Evolutionary conservation across 2,113 vertebrate species (phyloP).

Genomic region (Lethenteron camtschaticum): DNA sequence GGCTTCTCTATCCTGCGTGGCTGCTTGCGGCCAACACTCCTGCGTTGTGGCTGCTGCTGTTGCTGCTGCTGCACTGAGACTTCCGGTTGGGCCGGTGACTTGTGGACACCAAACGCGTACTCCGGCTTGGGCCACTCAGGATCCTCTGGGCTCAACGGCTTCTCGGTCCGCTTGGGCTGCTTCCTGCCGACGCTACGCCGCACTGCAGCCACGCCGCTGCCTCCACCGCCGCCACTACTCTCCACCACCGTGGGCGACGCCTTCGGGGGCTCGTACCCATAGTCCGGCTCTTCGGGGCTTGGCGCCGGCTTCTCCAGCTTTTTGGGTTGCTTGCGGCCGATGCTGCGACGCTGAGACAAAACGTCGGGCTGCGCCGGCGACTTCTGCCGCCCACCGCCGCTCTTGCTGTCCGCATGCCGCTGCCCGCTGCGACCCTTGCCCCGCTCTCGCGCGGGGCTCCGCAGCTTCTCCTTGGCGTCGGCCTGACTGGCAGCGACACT

Average conservation of each 20-base stretch:
- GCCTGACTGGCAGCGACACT: no score
- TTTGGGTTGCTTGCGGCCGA: conserved; percentile 89
- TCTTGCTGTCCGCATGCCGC: conserved; percentile 15
- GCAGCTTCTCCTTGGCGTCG: conserved; percentile 1
- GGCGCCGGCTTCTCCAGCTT: conserved; percentile 56
- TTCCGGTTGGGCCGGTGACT: no score
- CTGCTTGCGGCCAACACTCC: conserved; percentile 72
- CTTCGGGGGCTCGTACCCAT: background rate
- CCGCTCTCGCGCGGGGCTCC: background rate
- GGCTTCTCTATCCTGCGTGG: conserved; percentile 81
- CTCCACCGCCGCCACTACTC: background rate
- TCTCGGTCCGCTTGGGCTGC: conserved; percentile 82
- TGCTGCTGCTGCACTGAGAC: no score
- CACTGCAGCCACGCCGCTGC: background rate
- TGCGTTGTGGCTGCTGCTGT: conserved; percentile 14
- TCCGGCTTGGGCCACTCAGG: conserved; percentile 13
- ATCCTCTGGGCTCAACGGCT: conserved; percentile 51
- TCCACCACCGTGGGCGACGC: background rate
- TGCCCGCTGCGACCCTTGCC: background rate
- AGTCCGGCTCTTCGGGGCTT: background rate
- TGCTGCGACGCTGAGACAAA: conserved; percentile 33
- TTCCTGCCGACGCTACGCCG: conserved; percentile 67
- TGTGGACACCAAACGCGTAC: background rate
- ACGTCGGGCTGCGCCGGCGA: conserved; percentile 70
- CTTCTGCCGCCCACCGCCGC: conserved; percentile 57